phyloP scores from a whole-genome alignment of 1,140 invertebrate species.

The Drosophila jambulina region DNA sequence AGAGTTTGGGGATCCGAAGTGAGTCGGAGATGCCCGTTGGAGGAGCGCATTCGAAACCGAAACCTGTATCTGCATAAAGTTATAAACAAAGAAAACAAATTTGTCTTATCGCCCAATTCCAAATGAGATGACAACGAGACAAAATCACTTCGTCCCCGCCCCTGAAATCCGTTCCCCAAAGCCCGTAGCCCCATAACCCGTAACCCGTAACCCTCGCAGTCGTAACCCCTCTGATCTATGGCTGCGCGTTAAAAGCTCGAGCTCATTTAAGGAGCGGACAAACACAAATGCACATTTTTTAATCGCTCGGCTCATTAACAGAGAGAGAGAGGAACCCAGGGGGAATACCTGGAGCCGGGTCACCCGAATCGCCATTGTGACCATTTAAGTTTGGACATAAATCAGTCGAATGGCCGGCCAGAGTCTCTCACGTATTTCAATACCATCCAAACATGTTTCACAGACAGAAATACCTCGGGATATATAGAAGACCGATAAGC shows the following conservation, averaged over 20 bases:
- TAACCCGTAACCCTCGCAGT: background rate
- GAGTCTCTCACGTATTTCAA: slow-evolving; percentile 39
- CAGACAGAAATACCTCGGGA: slow-evolving; percentile 5
- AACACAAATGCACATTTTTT: slow-evolving; percentile 84
- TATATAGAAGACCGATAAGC: slow-evolving; percentile 1
- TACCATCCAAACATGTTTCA: slow-evolving; percentile 34
- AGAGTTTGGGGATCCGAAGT: background rate
- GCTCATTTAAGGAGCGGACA: slow-evolving; percentile 83
- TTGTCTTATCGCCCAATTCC: slow-evolving; percentile 84
- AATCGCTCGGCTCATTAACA: slow-evolving; percentile 83
- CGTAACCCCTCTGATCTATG: slow-evolving; percentile 17
- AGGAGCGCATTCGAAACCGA: slow-evolving; percentile 25
- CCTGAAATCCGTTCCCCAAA: background rate
- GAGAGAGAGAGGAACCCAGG: background rate
- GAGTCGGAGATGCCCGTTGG: slow-evolving; percentile 18
- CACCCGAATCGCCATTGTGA: slow-evolving; percentile 57
- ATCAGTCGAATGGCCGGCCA: slow-evolving; percentile 45
- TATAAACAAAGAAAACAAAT: slow-evolving; percentile 84
- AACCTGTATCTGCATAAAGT: slow-evolving; percentile 81
- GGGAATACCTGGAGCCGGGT: slow-evolving; percentile 30
- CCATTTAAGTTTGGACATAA: slow-evolving; percentile 61
- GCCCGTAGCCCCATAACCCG: background rate
- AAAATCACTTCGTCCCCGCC: slow-evolving; percentile 65
- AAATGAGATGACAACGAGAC: slow-evolving; percentile 84
- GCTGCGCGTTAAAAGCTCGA: slow-evolving; percentile 78